Conservation (phyloP, 2,113 vertebrate genomes). For the Hipposideros armiger region DNA sequence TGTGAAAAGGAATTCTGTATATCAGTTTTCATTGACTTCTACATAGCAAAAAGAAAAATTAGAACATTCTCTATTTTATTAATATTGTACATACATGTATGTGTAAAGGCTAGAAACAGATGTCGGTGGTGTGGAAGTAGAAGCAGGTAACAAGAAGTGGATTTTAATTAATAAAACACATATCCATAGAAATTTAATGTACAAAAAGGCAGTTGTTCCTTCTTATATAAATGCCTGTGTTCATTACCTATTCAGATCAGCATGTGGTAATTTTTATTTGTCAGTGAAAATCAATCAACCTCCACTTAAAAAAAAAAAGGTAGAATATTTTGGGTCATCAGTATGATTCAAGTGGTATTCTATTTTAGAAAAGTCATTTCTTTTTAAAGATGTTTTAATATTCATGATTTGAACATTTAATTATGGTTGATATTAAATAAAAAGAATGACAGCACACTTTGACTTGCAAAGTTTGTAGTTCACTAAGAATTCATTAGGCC, state of each 20-base stretch:
- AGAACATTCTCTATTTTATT: background rate
- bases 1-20: background rate
- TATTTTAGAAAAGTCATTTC: slow-evolving; percentile 84
- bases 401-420: slow-evolving; percentile 85
- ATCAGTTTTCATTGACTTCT: background rate
- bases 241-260: slow-evolving; percentile 74
- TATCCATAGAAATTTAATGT: background rate
- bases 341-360: slow-evolving; percentile 80
- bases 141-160: background rate
- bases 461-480: slow-evolving; percentile 75
- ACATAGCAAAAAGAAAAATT: background rate
- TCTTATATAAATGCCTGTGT: background rate
- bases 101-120: background rate
- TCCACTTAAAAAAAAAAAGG: slow-evolving; percentile 67
- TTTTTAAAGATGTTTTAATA: slow-evolving; percentile 84
- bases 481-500: slow-evolving; percentile 51
- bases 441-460: slow-evolving; percentile 76
- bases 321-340: slow-evolving; percentile 82
- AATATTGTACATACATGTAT: background rate
- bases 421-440: slow-evolving; percentile 82
- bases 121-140: background rate
- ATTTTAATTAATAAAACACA: background rate
- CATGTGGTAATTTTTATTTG: slow-evolving; percentile 79
- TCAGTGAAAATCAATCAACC: slow-evolving; percentile 79
- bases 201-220: background rate